Percentiles rank a stretch among this genome's conserved stretches.
These are phyloP conservation scores for Stenodera caucasica DNA, from an alignment of 2,888 invertebrate genomes.

Conservation along the genomic window DNA sequence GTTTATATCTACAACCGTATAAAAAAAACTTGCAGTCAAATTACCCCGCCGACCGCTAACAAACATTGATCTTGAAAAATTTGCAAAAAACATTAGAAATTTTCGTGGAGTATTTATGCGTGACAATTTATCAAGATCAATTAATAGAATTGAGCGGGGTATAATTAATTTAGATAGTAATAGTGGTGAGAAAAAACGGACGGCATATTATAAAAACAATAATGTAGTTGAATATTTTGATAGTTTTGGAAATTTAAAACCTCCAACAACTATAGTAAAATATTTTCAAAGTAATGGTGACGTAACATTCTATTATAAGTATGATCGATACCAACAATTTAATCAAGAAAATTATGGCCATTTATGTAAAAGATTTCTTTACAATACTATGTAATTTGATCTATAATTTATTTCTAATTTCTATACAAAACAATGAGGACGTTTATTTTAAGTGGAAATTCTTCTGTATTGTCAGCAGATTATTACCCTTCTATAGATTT, in stretches of 20 bases:
- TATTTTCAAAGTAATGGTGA: slow-evolving; percentile 17
- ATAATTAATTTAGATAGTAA: slow-evolving; percentile 39
- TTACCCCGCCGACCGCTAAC: slow-evolving; percentile 41
- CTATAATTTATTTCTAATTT: slow-evolving; percentile 18
- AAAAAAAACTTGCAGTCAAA: slow-evolving; percentile 30
- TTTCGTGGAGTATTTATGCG: slow-evolving; percentile 48
- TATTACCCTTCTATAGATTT: slow-evolving; percentile 30
- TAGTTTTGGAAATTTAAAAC: slow-evolving; percentile 20
- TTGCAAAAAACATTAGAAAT: slow-evolving; percentile 37
- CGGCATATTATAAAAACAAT: slow-evolving; percentile 22
- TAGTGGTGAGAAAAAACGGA: slow-evolving; percentile 18
- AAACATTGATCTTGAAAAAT: slow-evolving; percentile 41
- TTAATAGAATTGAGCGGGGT: slow-evolving; percentile 32
- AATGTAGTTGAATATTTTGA: slow-evolving; percentile 20
- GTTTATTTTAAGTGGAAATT: slow-evolving; percentile 31
- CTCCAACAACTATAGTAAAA: slow-evolving; percentile 14
- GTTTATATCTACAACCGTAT: slow-evolving; percentile 28
- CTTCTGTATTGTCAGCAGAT: slow-evolving; percentile 27
- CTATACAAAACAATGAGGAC: slow-evolving; percentile 26
- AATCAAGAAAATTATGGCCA: slow-evolving; percentile 13
- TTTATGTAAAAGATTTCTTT: slow-evolving; percentile 23
- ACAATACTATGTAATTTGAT: slow-evolving; percentile 19
- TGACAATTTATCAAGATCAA: slow-evolving; percentile 44
- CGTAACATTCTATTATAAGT: slow-evolving; percentile 7
- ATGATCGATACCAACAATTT: neutral